These are phyloP conservation scores for Prosapia bicincta DNA, from an alignment of 2,888 invertebrate genomes.

Conservation along the genomic window DNA sequence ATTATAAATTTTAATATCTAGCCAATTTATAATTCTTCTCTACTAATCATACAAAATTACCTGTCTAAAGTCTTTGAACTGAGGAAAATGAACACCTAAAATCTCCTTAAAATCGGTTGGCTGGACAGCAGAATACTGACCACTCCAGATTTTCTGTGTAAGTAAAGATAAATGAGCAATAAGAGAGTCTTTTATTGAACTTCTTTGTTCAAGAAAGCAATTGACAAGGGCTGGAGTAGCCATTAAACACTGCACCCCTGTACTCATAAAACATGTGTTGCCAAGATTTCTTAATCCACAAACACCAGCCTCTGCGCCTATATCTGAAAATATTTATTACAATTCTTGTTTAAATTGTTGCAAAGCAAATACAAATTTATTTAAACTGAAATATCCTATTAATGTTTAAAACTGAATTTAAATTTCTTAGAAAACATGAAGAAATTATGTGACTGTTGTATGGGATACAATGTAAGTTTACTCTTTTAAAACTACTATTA, in stretches of 20 bases:
- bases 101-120: conserved; percentile 57
- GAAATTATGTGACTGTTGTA: no score
- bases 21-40: no score
- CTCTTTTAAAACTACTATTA: no score
- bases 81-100: conserved; percentile 55
- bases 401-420: no score
- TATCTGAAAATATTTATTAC: conserved; percentile 25
- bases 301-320: conserved; percentile 47
- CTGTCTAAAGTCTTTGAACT: conserved; percentile 61
- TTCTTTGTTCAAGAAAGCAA: conserved; percentile 49
- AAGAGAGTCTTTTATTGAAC: conserved; percentile 44
- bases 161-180: conserved; percentile 53
- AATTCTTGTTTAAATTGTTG: no score
- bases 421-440: no score
- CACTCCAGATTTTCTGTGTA: conserved; percentile 57
- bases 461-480: no score
- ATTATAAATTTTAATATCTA: no score
- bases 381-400: no score
- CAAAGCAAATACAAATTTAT: no score
- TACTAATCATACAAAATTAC: no score
- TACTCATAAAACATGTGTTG: conserved; percentile 57
- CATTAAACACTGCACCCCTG: conserved; percentile 54
- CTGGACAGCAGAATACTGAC: conserved; percentile 51
- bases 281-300: conserved; percentile 56
- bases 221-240: conserved; percentile 53